Conservation (phyloP, 2,888 invertebrate genomes). For the Zelleria hepariella region DNA sequence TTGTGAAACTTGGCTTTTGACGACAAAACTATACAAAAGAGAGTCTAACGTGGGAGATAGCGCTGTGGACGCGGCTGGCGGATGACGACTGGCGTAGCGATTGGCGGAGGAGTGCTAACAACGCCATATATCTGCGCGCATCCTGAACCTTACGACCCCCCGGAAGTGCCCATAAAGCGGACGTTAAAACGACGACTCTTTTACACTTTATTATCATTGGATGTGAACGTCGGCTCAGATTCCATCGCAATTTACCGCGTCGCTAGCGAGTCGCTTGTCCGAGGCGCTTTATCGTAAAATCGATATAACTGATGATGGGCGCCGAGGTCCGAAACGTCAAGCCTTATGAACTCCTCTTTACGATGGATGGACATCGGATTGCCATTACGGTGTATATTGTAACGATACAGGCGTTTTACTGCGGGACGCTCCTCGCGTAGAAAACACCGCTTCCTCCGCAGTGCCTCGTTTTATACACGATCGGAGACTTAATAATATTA, state of each 20-base stretch:
- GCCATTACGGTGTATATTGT: conserved; percentile 28
- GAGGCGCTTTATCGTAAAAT: conserved; percentile 59
- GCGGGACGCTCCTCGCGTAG: not conserved
- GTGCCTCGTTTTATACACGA: too few species aligned
- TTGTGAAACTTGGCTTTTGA: not conserved
- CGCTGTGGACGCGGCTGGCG: conserved; percentile 6
- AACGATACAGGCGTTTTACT: not conserved
- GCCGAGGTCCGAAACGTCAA: conserved; percentile 42
- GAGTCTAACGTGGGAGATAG: not conserved
- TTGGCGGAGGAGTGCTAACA: conserved; percentile 48
- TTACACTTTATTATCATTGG: conserved; percentile 72
- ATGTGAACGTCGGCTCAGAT: conserved; percentile 68
- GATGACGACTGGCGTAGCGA: conserved; percentile 34
- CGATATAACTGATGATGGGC: conserved; percentile 59
- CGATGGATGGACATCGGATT: conserved; percentile 43
- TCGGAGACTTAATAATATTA: too few species aligned
- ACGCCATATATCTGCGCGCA: conserved; percentile 50
- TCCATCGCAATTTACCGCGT: conserved; percentile 56
- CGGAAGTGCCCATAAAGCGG: conserved; percentile 66
- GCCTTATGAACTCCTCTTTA: conserved; percentile 58
- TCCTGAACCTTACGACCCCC: conserved; percentile 54
- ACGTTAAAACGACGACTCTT: conserved; percentile 70
- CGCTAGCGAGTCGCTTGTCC: conserved; percentile 46
- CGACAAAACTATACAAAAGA: not conserved
- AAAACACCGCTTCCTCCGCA: not conserved